These are phyloP conservation scores for Vulpes lagopus DNA, from an alignment of 2,113 vertebrate species.

Conservation along the genomic window DNA sequence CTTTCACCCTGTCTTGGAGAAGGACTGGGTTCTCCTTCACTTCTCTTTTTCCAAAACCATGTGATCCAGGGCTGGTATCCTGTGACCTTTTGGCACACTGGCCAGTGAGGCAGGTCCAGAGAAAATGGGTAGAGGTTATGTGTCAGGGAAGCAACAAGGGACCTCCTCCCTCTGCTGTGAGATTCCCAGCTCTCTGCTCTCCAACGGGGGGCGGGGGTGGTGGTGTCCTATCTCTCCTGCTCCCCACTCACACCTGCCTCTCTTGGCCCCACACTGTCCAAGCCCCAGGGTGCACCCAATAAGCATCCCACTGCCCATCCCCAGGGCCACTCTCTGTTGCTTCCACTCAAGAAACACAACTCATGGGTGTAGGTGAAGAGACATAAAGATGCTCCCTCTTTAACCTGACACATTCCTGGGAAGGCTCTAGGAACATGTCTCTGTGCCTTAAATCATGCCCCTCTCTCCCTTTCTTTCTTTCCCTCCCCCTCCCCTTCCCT, in stretches of 20 bases:
- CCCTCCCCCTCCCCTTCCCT: neutral
- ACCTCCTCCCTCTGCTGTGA: too few species aligned
- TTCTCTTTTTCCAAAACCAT: neutral
- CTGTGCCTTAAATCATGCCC: neutral
- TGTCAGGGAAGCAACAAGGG: neutral
- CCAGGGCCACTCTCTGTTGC: too few species aligned
- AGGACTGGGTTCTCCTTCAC: rapidly evolving
- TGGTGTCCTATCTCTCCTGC: rapidly evolving
- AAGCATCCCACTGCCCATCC: neutral
- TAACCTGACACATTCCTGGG: too few species aligned
- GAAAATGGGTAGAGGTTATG: neutral
- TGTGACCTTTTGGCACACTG: too few species aligned
- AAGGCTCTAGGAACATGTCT: too few species aligned
- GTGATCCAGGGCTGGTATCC: too few species aligned
- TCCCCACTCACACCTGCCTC: rapidly evolving
- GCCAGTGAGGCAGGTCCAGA: neutral
- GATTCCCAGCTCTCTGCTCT: neutral
- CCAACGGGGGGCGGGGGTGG: too few species aligned
- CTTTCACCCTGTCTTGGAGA: neutral
- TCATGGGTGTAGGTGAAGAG: too few species aligned
- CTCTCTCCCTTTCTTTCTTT: neutral
- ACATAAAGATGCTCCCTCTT: neutral
- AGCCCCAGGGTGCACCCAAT: neutral
- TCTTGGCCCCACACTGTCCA: neutral
- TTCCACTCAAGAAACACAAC: neutral